Evolutionary conservation across 2,797 vertebrate genomes (phyloP).

Genomic region (Poecilia picta): DNA sequence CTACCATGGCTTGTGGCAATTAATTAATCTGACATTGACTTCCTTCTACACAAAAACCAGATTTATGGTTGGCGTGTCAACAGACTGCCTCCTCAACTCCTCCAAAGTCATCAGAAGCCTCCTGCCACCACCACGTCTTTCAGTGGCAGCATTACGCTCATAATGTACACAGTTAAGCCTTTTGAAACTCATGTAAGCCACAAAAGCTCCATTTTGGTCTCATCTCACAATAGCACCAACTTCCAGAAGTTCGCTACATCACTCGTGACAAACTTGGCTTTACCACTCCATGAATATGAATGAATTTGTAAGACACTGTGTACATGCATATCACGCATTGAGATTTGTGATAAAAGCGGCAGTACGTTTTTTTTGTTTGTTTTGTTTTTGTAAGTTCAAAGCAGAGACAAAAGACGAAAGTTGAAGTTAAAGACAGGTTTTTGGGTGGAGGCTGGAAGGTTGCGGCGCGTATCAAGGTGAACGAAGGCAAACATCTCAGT

Average conservation of each 20-base stretch:
- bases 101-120: background rate
- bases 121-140: background rate
- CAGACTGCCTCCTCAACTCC: background rate
- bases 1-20: too few relatives aligned
- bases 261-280: background rate
- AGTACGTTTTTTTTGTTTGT: background rate
- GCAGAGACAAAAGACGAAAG: slow-evolving; percentile 26
- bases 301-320: background rate
- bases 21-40: background rate
- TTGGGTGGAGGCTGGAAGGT: slow-evolving; percentile 16
- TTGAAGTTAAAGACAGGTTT: slow-evolving; percentile 15
- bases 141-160: background rate
- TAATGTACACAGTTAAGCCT: background rate
- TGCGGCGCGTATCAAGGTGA: slow-evolving; percentile 26
- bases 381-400: slow-evolving; percentile 19
- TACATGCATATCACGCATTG: slow-evolving; percentile 3
- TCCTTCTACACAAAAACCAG: background rate
- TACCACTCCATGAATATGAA: background rate
- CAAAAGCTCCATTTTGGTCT: background rate
- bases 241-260: background rate
- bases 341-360: slow-evolving; percentile 5
- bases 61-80: background rate
- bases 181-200: background rate
- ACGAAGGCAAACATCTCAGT: slow-evolving; percentile 9
- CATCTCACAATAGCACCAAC: background rate